Percentiles rank a stretch among this genome's conserved stretches.
phyloP scores from a whole-genome alignment of 2,113 vertebrate genomes.

The Lampris incognitus region DNA sequence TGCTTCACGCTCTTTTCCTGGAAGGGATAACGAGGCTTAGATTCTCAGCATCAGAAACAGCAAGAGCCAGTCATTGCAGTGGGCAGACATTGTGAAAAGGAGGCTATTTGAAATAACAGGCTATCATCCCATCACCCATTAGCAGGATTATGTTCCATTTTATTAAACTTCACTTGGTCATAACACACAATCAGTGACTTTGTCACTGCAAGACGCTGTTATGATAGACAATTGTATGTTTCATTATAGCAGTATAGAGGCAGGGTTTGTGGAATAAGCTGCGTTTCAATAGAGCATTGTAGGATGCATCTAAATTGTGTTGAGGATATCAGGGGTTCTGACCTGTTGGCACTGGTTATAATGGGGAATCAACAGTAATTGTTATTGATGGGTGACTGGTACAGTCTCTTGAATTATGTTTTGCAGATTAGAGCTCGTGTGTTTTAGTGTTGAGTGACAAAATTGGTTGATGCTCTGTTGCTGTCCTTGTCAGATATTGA shows the following conservation, averaged over 20 bases:
- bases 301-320: background rate
- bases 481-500: conserved; percentile 89
- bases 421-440: no score
- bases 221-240: background rate
- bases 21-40: conserved; percentile 60
- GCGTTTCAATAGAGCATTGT: background rate
- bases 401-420: background rate
- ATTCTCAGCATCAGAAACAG: conserved; percentile 56
- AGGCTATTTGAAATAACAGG: conserved; percentile 25
- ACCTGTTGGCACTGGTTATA: background rate
- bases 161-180: conserved; percentile 23
- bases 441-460: no score
- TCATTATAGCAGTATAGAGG: background rate
- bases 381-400: background rate
- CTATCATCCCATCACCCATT: conserved; percentile 15
- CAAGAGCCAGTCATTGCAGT: conserved; percentile 61
- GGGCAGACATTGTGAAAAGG: conserved; percentile 39
- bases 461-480: background rate
- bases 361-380: background rate
- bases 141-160: conserved; percentile 26
- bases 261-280: background rate
- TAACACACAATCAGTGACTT: conserved; percentile 30
- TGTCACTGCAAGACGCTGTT: conserved; percentile 5
- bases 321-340: background rate
- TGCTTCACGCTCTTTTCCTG: conserved; percentile 63